Evolutionary conservation across 2,113 vertebrate species (phyloP).

Genomic region (Tichodroma muraria): DNA sequence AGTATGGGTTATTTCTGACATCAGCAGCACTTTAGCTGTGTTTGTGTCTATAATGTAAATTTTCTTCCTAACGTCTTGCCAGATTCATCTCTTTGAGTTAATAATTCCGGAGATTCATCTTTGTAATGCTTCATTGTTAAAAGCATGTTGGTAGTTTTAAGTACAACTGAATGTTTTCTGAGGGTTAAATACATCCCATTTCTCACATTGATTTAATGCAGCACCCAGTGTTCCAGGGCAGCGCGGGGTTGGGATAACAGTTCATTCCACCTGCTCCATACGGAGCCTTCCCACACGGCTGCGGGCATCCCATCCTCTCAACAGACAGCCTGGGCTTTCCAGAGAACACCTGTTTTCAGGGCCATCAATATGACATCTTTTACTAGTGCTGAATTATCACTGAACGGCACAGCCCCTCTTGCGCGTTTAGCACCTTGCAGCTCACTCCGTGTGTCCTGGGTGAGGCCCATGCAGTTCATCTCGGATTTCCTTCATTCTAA

Average conservation of each 20-base stretch:
- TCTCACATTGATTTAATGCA: neutral
- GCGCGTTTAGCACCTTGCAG: neutral
- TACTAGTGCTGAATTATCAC: neutral
- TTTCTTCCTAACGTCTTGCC: neutral
- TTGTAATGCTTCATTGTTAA: neutral
- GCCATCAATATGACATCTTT: neutral
- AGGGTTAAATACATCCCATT: neutral
- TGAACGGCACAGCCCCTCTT: neutral
- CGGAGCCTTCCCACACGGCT: neutral
- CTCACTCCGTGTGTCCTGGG: accelerated
- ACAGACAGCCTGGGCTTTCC: neutral
- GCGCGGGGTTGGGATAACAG: neutral
- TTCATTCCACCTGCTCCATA: neutral
- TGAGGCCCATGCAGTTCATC: accelerated
- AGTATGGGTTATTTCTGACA: neutral
- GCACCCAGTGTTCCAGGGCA: neutral
- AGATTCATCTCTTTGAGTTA: neutral
- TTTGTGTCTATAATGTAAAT: neutral
- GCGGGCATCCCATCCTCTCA: neutral
- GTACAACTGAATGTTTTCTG: neutral
- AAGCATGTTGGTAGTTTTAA: neutral
- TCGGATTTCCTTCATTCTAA: neutral
- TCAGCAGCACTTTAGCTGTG: neutral
- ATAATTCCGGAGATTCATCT: neutral
- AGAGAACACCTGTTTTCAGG: neutral